phyloP scores from a whole-genome alignment of 2,888 invertebrate genomes.

The Entomobrya proxima region DNA sequence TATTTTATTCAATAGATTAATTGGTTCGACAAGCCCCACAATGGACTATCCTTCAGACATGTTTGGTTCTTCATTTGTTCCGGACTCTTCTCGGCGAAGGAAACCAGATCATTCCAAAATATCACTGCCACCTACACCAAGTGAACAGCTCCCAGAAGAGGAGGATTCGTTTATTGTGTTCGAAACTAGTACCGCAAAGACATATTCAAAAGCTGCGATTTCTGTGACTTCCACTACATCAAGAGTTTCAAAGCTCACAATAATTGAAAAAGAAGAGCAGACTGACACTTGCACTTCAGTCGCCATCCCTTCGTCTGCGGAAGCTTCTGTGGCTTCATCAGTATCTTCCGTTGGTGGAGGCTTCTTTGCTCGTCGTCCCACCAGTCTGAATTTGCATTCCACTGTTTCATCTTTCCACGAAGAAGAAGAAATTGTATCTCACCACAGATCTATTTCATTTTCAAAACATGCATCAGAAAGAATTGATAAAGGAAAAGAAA shows the following conservation, averaged over 20 bases:
- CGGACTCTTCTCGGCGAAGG: background rate
- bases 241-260: background rate
- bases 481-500: constrained; percentile 56
- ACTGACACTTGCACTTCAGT: constrained; percentile 51
- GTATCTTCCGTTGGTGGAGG: constrained; percentile 56
- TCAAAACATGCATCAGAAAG: background rate
- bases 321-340: constrained; percentile 57
- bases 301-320: constrained; percentile 55
- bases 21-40: constrained; percentile 65
- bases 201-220: background rate
- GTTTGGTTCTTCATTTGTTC: constrained; percentile 22
- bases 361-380: constrained; percentile 72
- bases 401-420: constrained; percentile 49
- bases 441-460: background rate
- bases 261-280: background rate
- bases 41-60: constrained; percentile 66
- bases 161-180: constrained; percentile 80
- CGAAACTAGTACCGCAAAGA: constrained; percentile 71
- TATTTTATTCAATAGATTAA: constrained; percentile 34
- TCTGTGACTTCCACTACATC: constrained; percentile 20
- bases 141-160: constrained; percentile 36
- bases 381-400: constrained; percentile 70
- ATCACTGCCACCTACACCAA: constrained; percentile 71
- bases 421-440: constrained; percentile 29
- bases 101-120: constrained; percentile 72